Conservation (phyloP, 2,888 invertebrate genomes). For the Ichneumoninae sp. region DNA sequence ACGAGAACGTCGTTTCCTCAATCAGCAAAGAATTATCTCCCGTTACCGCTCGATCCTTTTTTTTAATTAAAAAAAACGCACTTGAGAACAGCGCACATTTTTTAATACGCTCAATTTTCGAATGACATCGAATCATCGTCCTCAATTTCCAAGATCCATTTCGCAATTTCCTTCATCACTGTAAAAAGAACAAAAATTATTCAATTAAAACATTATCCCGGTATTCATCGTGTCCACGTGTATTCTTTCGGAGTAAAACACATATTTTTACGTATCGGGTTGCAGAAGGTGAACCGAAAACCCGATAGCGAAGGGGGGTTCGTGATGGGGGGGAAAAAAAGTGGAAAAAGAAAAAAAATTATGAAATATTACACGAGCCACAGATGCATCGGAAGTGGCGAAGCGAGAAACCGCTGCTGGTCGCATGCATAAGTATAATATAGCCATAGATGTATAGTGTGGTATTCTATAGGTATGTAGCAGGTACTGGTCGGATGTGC, state of each 20-base stretch:
- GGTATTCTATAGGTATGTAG: background rate
- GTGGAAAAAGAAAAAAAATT: slow-evolving; percentile 6
- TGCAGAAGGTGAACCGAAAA: slow-evolving; percentile 20
- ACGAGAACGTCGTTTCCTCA: slow-evolving; percentile 20
- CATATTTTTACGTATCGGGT: background rate
- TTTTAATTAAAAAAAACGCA: too few relatives aligned
- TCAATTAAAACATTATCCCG: slow-evolving; percentile 35
- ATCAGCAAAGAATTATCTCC: slow-evolving; percentile 3
- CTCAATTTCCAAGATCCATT: background rate
- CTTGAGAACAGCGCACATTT: too few relatives aligned
- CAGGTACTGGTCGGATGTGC: slow-evolving; percentile 1
- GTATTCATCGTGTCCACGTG: slow-evolving; percentile 1
- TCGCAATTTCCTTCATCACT: too few relatives aligned
- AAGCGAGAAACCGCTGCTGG: slow-evolving; percentile 53
- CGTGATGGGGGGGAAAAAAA: background rate
- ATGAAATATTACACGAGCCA: slow-evolving; percentile 44
- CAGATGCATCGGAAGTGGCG: slow-evolving; percentile 63
- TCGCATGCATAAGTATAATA: slow-evolving; percentile 17
- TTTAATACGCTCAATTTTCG: background rate
- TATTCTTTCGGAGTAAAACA: background rate
- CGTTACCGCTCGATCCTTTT: too few relatives aligned
- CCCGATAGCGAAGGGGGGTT: slow-evolving; percentile 20
- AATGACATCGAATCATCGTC: background rate
- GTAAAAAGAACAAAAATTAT: too few relatives aligned
- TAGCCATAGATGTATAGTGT: slow-evolving; percentile 11